phyloP scores from a whole-genome alignment of 2,113 vertebrate genomes.

The Ellobius talpinus region DNA sequence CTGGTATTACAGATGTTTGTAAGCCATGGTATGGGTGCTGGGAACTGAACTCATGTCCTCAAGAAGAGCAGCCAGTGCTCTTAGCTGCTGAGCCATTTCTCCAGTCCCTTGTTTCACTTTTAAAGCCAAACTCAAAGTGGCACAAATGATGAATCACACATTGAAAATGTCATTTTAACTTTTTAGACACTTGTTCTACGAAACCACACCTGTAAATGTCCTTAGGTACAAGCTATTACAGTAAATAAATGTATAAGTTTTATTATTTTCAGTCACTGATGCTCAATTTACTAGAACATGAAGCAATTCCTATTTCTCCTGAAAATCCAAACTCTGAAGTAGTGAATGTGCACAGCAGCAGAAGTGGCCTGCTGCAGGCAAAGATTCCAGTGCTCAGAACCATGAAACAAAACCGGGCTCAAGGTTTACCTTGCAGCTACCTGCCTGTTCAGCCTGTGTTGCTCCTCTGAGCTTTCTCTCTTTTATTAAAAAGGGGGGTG shows the following conservation, averaged over 20 bases:
- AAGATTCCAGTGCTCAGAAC: background rate
- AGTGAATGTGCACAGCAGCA: background rate
- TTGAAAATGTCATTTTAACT: background rate
- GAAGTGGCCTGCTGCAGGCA: background rate
- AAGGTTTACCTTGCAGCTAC: background rate
- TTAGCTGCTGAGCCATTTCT: background rate
- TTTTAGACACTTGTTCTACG: conserved; percentile 11
- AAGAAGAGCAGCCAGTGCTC: background rate
- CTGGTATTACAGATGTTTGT: background rate
- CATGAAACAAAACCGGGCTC: background rate
- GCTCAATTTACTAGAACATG: background rate
- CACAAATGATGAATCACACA: conserved; percentile 5
- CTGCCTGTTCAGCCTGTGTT: background rate
- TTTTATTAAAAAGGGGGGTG: background rate
- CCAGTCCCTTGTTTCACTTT: background rate
- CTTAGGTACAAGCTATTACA: background rate
- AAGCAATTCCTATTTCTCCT: background rate
- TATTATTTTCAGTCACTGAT: background rate
- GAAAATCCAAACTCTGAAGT: background rate
- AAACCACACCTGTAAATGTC: background rate
- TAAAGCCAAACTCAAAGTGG: conserved; percentile 31
- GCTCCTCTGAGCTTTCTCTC: background rate
- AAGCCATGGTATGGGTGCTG: background rate
- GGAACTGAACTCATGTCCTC: background rate
- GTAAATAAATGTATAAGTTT: background rate